Percentiles rank a stretch among this genome's conserved stretches.
Evolutionary conservation across 2,797 vertebrate genomes (phyloP).

Genomic region (Sebastes oblongus): DNA sequence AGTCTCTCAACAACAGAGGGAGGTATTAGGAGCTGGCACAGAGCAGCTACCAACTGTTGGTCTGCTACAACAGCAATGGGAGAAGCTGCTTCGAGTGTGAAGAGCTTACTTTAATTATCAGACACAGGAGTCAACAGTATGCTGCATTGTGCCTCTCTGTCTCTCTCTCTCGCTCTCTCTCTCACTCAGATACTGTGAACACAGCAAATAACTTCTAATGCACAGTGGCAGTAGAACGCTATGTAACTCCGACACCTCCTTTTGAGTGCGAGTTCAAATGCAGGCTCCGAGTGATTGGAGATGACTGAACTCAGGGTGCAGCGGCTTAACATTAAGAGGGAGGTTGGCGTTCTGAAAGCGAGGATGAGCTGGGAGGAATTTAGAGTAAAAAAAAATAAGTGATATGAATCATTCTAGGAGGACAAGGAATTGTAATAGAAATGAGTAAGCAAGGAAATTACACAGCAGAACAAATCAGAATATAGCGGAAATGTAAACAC

Average conservation of each 20-base stretch:
- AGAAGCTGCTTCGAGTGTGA: constrained; percentile 63
- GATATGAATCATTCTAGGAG: neutral
- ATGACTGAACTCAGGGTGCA: constrained; percentile 14
- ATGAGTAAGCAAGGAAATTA: neutral
- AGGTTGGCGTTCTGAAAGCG: neutral
- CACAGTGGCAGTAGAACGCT: constrained; percentile 11
- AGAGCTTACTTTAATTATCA: constrained; percentile 78
- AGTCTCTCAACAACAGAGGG: constrained; percentile 68
- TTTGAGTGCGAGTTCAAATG: constrained; percentile 28
- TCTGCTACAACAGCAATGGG: constrained; percentile 52
- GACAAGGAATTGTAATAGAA: neutral
- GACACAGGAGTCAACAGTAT: constrained; percentile 64
- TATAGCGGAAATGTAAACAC: neutral
- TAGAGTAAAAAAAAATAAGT: neutral
- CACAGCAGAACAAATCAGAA: neutral
- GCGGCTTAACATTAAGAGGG: constrained; percentile 23
- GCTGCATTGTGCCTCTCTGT: constrained; percentile 32
- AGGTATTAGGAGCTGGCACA: constrained; percentile 62
- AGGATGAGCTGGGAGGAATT: neutral
- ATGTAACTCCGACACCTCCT: constrained; percentile 8
- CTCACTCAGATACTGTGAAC: constrained; percentile 13
- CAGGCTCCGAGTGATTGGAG: neutral
- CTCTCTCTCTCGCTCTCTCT: neutral
- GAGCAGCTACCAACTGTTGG: constrained; percentile 61
- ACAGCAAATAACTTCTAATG: constrained; percentile 44